phyloP scores from a whole-genome alignment of 2,113 vertebrate species.

The Tetrao urogallus region DNA sequence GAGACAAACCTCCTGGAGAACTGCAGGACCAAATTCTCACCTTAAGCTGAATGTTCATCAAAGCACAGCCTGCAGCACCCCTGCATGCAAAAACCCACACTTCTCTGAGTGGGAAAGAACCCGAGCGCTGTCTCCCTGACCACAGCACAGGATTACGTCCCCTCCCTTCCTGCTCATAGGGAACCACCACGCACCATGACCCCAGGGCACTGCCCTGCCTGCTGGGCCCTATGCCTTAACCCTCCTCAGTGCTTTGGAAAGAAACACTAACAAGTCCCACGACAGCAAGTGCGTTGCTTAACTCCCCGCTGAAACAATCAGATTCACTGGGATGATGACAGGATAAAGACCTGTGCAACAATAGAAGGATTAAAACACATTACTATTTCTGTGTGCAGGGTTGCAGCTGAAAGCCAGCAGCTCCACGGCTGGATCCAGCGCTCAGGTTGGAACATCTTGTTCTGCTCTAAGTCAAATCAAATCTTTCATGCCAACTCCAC shows the following conservation, averaged over 20 bases:
- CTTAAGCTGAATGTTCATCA: not conserved
- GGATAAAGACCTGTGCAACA: not conserved
- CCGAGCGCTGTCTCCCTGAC: rapidly evolving
- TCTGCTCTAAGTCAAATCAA: not conserved
- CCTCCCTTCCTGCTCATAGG: not conserved
- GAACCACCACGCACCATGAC: not conserved
- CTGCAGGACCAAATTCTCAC: not conserved
- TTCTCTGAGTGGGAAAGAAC: not conserved
- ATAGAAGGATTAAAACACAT: not conserved
- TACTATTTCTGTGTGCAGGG: no score
- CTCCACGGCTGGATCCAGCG: no score
- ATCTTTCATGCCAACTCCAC: not conserved
- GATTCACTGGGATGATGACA: rapidly evolving
- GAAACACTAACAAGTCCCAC: not conserved
- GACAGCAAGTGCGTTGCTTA: rapidly evolving
- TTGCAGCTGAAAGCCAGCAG: not conserved
- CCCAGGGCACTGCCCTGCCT: not conserved
- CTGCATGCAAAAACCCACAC: not conserved
- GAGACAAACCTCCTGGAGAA: not conserved
- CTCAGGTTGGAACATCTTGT: not conserved
- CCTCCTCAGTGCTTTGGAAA: not conserved
- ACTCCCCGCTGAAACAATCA: not conserved
- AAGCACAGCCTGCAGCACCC: not conserved
- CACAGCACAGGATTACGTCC: not conserved
- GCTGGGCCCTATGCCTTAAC: not conserved